These are phyloP conservation scores for Amyelois transitella DNA, from an alignment of 1,140 invertebrate species.

Conservation along the genomic window DNA sequence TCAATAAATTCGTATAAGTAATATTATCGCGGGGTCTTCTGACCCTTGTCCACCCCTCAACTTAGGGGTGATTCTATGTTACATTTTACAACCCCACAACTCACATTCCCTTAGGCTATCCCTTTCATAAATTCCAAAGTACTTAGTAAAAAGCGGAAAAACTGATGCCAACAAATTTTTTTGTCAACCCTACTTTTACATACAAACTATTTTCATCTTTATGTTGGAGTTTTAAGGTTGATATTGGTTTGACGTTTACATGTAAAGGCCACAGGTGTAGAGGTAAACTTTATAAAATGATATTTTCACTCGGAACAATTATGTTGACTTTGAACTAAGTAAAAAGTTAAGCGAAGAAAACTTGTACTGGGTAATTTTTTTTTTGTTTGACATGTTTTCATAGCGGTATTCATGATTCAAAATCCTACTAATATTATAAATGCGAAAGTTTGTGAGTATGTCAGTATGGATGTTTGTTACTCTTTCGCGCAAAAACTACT, in stretches of 20 bases:
- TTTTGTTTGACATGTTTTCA: no score
- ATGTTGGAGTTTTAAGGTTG: neutral
- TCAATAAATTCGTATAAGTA: conserved; percentile 1
- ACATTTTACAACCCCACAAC: conserved; percentile 2
- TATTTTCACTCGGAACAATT: neutral
- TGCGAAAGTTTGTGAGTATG: no score
- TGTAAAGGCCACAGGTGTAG: neutral
- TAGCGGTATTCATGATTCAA: no score
- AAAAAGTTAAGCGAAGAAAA: neutral
- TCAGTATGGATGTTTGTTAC: no score
- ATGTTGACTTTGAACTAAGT: neutral
- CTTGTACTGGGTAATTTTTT: no score
- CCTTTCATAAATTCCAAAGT: neutral
- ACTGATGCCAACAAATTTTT: neutral
- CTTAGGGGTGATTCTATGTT: conserved; percentile 1
- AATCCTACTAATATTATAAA: no score
- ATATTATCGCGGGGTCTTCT: neutral
- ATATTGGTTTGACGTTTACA: neutral
- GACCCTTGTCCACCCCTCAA: conserved; percentile 3
- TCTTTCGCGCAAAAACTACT: no score
- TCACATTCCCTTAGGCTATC: neutral
- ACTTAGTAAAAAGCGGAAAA: neutral
- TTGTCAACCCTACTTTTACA: neutral
- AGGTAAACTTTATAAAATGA: conserved; percentile 1
- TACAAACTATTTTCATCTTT: neutral